Evolutionary conservation across 2,888 invertebrate genomes (phyloP).

Genomic region (Gonocerus acuteangulatus): DNA sequence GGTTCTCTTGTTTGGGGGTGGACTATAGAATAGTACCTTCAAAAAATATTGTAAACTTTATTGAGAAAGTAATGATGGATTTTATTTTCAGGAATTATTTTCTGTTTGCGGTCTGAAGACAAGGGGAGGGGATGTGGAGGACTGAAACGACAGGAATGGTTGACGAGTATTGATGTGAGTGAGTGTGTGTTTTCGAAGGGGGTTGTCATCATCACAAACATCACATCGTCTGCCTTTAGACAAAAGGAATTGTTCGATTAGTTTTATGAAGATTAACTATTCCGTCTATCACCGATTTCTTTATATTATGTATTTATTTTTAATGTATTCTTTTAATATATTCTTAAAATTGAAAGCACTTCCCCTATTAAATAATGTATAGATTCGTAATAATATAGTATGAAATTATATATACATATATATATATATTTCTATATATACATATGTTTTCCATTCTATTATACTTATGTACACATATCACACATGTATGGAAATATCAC

Average conservation of each 20-base stretch:
- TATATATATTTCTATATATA: background rate
- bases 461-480: background rate
- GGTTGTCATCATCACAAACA: too few species aligned
- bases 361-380: background rate
- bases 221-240: too few species aligned
- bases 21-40: too few species aligned
- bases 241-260: background rate
- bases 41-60: too few species aligned
- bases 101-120: background rate
- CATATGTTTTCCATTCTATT: background rate
- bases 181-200: background rate
- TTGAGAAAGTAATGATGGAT: too few species aligned
- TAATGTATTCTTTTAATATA: background rate
- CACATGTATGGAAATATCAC: background rate
- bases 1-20: too few species aligned
- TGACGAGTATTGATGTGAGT: background rate
- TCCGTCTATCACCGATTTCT: background rate
- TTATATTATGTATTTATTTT: background rate
- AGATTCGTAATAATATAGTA: background rate
- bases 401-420: background rate
- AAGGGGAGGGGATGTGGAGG: too few species aligned
- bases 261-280: background rate
- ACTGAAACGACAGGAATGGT: too few species aligned
- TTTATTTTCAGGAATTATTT: background rate
- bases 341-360: background rate